Evolutionary conservation across 2,888 invertebrate species (phyloP).

Genomic region (Ptychoptera contaminata): DNA sequence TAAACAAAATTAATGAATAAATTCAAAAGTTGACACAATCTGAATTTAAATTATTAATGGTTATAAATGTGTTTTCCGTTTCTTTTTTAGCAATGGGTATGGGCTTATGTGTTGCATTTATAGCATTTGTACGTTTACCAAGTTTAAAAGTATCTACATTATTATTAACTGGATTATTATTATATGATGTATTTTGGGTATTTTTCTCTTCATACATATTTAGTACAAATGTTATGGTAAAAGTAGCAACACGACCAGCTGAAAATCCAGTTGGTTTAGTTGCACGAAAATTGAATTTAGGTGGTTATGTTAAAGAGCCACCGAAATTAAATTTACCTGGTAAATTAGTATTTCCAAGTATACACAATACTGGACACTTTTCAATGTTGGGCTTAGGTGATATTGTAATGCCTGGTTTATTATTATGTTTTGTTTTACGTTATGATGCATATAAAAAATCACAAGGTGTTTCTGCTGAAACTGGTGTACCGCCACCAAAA

Average conservation of each 20-base stretch:
- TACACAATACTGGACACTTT: constrained; percentile 92
- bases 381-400: constrained; percentile 84
- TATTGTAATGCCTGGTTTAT: constrained; percentile 88
- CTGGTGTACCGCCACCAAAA: constrained; percentile 40
- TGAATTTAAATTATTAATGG: constrained; percentile 6
- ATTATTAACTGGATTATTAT: constrained; percentile 78
- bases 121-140: constrained; percentile 88
- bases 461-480: constrained; percentile 35
- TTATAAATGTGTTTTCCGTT: constrained; percentile 6
- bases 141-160: constrained; percentile 92
- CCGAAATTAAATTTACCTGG: constrained; percentile 93
- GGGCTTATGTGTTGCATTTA: constrained; percentile 95
- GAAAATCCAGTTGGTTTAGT: constrained; percentile 89
- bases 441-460: constrained; percentile 96
- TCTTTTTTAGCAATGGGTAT: constrained; percentile 76
- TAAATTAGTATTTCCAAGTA: constrained; percentile 92
- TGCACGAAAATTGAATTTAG: constrained; percentile 81
- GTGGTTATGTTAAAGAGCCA: constrained; percentile 78
- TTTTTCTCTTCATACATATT: constrained; percentile 98
- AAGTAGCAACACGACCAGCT: constrained; percentile 71
- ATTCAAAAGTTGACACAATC: background rate
- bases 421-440: constrained; percentile 89
- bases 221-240: constrained; percentile 98
- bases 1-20: too few species aligned
- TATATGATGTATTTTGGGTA: constrained; percentile 98